Evolutionary conservation across 2,113 vertebrate species (phyloP), one percentile per base, ranked within the genome.

Genomic region (Leptocoma aspasia): DNA sequence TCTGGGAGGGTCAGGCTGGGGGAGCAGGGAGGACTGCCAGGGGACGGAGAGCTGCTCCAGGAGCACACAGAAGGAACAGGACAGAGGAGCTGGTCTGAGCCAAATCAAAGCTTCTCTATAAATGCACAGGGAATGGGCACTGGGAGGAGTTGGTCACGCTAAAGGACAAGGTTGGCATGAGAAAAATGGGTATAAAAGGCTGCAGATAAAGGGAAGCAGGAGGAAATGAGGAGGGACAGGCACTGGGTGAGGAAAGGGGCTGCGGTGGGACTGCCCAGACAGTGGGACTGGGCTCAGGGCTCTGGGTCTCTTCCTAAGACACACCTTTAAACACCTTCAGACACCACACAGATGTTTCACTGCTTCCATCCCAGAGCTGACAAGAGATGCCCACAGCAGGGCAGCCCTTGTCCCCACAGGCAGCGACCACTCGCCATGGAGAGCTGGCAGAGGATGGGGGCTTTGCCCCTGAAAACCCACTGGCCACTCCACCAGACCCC

Each of bases 351-450:
- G 57, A 35, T 12, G 23, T 72, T 69, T 49, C 59, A 22, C 22
- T 0, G 0, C 31, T 47, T 45, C 73, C 10, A 24, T 9, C 1
- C 10, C 5, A 0, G 57, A 24, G 27, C 70, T 39, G 68, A 20
- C 16, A 12, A 47, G 27, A 6, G 5, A 27, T 1, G 41, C 7
- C 53, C 35, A 12, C 4, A 28, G 10, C n/a, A 2, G 28, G 63
- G 44, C 64, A 82, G 49, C 49, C 31, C 57, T 5, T 20, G 26
- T 24, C 10, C 37, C 20, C 3, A 4, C n/a, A 8, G 6, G 60
- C 41, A 73, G 81, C 0, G 3, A 60, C 19, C 8, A 4, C 49
- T 11, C 0, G 0, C 37, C 2, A 8, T 0, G 2, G 47, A 42
- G n/a, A 73, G 50, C 31, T 2, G 9, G 52, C 45, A 30, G 52